Evolutionary conservation across 2,113 vertebrate species (phyloP).

Genomic region (Struthio camelus): DNA sequence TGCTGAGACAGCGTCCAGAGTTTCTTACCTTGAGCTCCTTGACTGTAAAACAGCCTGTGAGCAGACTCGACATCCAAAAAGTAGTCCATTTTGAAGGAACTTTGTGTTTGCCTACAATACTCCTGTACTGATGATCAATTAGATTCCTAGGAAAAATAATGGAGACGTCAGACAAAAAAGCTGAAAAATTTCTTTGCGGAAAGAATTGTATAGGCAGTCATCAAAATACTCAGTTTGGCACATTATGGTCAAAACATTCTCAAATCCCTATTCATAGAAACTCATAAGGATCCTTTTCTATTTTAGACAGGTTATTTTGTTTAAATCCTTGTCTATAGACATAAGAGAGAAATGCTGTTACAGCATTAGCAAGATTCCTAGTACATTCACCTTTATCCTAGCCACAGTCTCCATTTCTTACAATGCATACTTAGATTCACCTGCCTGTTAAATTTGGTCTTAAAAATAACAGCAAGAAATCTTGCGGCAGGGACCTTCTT

Average conservation of each 20-base stretch:
- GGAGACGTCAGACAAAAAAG: conserved; percentile 21
- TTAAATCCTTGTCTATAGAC: background rate
- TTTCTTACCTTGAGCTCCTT: conserved; percentile 84
- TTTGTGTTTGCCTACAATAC: background rate
- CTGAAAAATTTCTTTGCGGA: background rate
- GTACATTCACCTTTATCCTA: background rate
- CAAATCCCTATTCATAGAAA: background rate
- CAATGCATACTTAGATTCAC: background rate
- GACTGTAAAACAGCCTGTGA: conserved; percentile 83
- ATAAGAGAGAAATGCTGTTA: background rate
- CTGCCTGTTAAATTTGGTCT: background rate
- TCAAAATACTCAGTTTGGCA: background rate
- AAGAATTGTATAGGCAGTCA: conserved; percentile 1
- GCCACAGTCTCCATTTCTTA: background rate
- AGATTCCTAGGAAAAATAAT: conserved; percentile 57
- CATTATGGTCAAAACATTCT: conserved; percentile 45
- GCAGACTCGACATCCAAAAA: conserved; percentile 83
- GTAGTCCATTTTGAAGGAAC: conserved; percentile 80
- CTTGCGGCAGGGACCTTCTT: background rate
- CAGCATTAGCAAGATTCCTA: background rate
- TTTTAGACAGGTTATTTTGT: background rate
- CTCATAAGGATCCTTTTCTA: background rate
- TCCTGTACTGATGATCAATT: conserved; percentile 34
- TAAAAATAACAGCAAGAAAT: background rate
- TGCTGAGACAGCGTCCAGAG: background rate